These are phyloP conservation scores for Drosophila sordidapex DNA, from an alignment of 2,888 invertebrate genomes.

Conservation along the genomic window DNA sequence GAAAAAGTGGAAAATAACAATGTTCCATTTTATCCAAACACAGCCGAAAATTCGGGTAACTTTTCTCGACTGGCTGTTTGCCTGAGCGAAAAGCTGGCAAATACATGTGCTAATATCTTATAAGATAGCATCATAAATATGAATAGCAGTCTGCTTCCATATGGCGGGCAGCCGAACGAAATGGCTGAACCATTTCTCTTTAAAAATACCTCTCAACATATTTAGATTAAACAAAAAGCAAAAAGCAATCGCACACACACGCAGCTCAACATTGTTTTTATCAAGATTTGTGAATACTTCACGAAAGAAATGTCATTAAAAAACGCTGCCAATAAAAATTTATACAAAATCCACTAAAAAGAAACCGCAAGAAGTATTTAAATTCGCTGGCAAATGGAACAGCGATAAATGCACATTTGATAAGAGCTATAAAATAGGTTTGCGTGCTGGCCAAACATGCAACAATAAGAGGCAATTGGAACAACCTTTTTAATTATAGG, in stretches of 20 bases:
- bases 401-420: constrained; percentile 34
- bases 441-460: constrained; percentile 66
- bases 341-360: constrained; percentile 16
- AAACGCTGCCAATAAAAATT: constrained; percentile 7
- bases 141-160: constrained; percentile 36
- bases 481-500: background rate
- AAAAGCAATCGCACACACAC: background rate
- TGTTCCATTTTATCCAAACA: constrained; percentile 7
- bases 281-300: background rate
- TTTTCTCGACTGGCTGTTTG: constrained; percentile 19
- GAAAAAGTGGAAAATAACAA: constrained; percentile 28
- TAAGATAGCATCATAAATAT: constrained; percentile 46
- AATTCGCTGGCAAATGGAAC: constrained; percentile 17
- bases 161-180: constrained; percentile 38
- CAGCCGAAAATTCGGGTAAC: constrained; percentile 16
- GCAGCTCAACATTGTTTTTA: background rate
- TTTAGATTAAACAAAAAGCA: background rate
- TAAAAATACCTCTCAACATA: constrained; percentile 1
- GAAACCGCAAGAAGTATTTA: constrained; percentile 14
- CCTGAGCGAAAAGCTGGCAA: constrained; percentile 24
- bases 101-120: constrained; percentile 33
- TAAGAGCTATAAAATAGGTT: constrained; percentile 40
- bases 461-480: constrained; percentile 30
- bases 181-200: constrained; percentile 9
- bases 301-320: background rate